Evolutionary conservation across 2,888 invertebrate genomes (phyloP).

Genomic region (Sphinx pinastri): DNA sequence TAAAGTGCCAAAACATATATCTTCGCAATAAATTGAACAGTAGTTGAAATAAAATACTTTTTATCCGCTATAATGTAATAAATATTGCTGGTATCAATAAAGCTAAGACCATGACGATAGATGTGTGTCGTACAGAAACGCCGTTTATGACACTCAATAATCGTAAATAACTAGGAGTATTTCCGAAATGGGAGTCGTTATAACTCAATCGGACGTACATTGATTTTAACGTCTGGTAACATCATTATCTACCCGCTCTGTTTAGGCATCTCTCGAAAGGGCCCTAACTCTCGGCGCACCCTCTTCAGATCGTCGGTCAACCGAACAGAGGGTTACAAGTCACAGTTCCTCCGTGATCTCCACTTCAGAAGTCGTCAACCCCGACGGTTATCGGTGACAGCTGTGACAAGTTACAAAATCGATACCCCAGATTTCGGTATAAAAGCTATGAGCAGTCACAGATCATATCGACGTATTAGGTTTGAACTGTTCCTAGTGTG

Average conservation of each 20-base stretch:
- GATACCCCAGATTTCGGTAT: conserved; percentile 19
- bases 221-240: conserved; percentile 32
- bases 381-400: conserved; percentile 44
- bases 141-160: conserved; percentile 56
- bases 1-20: too few relatives aligned
- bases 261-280: conserved; percentile 38
- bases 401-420: conserved; percentile 35
- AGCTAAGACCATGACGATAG: conserved; percentile 30
- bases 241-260: conserved; percentile 37
- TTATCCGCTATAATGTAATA: neutral
- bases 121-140: conserved; percentile 49
- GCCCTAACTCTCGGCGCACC: conserved; percentile 30
- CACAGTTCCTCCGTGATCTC: conserved; percentile 43
- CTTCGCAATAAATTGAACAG: neutral
- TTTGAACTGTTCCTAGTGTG: too few relatives aligned
- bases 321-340: conserved; percentile 40
- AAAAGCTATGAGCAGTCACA: neutral
- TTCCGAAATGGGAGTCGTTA: conserved; percentile 42
- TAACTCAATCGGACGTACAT: conserved; percentile 37
- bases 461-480: neutral
- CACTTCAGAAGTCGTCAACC: conserved; percentile 43
- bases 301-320: conserved; percentile 34
- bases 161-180: conserved; percentile 54
- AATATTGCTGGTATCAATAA: conserved; percentile 43
- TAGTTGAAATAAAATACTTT: neutral